Conservation (phyloP, 2,888 invertebrate species). For the Holacanthella duospinosa region DNA sequence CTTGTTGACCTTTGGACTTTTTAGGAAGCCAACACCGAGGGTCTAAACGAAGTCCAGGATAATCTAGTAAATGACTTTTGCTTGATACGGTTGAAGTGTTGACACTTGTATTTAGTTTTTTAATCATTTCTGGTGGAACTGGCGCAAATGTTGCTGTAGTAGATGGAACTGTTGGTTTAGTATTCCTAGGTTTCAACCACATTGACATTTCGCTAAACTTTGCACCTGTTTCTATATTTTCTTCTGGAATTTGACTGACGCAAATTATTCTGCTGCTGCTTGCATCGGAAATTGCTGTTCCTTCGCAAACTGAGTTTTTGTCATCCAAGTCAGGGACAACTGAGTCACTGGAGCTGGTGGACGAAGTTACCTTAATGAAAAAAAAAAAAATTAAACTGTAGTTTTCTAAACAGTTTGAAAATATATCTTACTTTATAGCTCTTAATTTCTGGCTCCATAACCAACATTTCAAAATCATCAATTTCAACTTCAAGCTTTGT, state of each 20-base stretch:
- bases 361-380: neutral
- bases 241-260: neutral
- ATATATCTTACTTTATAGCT: neutral
- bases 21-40: conserved; percentile 29
- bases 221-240: neutral
- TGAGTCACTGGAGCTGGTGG: neutral
- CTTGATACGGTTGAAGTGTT: neutral
- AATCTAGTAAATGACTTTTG: conserved; percentile 21
- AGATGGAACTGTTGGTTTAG: neutral
- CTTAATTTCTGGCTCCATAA: neutral
- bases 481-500: neutral
- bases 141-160: neutral
- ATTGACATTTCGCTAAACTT: neutral
- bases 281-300: neutral
- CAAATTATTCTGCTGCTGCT: neutral
- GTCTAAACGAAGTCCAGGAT: conserved; percentile 28
- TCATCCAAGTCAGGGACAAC: neutral
- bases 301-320: neutral
- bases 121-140: neutral
- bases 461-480: conserved; percentile 25
- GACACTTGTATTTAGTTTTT: neutral
- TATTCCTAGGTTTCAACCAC: neutral
- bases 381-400: neutral
- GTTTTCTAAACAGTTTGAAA: neutral
- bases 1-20: conserved; percentile 10